Percentiles rank a stretch among this genome's conserved stretches.
These are phyloP conservation scores for Thalassophryne amazonica DNA, from an alignment of 2,797 vertebrate species.

Conservation along the genomic window DNA sequence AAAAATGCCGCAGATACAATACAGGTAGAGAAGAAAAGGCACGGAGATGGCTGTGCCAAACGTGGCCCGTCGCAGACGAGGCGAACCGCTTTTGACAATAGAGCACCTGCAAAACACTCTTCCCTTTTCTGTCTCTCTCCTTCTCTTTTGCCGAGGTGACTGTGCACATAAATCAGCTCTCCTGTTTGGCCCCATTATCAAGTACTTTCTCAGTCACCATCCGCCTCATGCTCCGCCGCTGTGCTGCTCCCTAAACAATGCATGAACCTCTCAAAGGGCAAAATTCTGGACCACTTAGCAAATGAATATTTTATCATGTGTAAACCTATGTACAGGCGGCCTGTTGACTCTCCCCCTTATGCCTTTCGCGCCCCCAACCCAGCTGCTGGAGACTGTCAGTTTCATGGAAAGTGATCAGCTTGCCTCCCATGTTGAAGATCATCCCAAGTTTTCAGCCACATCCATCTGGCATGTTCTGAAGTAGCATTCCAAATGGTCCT, in stretches of 20 bases:
- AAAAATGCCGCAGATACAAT: conserved; percentile 37
- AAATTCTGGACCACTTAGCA: conserved; percentile 93
- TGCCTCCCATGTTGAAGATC: conserved; percentile 33
- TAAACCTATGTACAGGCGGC: conserved; percentile 65
- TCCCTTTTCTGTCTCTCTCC: not conserved
- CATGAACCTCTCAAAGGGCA: conserved; percentile 86
- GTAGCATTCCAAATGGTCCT: conserved; percentile 24
- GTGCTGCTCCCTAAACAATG: conserved; percentile 85
- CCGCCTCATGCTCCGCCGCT: conserved; percentile 30
- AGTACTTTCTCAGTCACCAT: conserved; percentile 52
- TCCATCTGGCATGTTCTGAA: conserved; percentile 33
- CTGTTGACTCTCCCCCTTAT: conserved; percentile 39
- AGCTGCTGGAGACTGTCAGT: not conserved
- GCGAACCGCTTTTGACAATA: conserved; percentile 29
- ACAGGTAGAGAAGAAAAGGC: conserved; percentile 17
- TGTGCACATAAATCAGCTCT: conserved; percentile 64
- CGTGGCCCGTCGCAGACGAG: not conserved
- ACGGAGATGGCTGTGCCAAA: not conserved
- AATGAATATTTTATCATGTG: conserved; percentile 93
- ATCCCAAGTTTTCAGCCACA: conserved; percentile 9
- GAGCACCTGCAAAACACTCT: conserved; percentile 17
- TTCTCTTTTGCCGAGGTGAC: conserved; percentile 30
- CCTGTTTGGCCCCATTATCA: conserved; percentile 67
- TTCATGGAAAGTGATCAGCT: conserved; percentile 13
- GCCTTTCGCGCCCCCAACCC: conserved; percentile 4